These are phyloP conservation scores for Corvus hawaiiensis DNA, from an alignment of 2,113 vertebrate species.

Conservation along the genomic window DNA sequence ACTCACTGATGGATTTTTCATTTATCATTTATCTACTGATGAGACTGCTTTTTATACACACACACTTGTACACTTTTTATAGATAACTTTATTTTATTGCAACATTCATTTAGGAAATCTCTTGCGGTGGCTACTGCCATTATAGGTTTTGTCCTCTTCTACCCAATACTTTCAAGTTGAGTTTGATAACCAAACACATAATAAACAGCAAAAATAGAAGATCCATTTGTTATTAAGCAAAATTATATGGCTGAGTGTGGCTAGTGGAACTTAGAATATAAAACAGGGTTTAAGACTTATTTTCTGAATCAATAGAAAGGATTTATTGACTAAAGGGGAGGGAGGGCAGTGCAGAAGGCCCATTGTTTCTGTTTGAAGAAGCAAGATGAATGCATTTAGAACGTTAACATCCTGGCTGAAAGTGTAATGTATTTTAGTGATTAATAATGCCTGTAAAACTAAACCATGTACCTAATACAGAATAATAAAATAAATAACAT, in stretches of 20 bases:
- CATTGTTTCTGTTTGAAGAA: constrained; percentile 63
- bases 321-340: constrained; percentile 60
- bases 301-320: constrained; percentile 68
- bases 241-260: constrained; percentile 61
- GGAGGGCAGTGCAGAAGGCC: constrained; percentile 47
- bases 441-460: constrained; percentile 68
- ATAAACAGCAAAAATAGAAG: constrained; percentile 62
- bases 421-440: constrained; percentile 61
- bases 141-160: constrained; percentile 43
- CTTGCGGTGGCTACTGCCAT: constrained; percentile 26
- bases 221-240: constrained; percentile 64
- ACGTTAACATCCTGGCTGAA: constrained; percentile 52
- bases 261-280: constrained; percentile 66
- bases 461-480: constrained; percentile 43
- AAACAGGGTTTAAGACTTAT: constrained; percentile 65
- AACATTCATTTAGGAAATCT: constrained; percentile 62
- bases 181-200: constrained; percentile 63
- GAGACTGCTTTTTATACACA: constrained; percentile 56
- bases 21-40: constrained; percentile 65
- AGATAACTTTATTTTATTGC: constrained; percentile 49
- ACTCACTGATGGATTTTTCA: constrained; percentile 64
- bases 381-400: constrained; percentile 70
- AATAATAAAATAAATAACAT: constrained; percentile 49
- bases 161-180: constrained; percentile 32
- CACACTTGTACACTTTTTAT: not conserved